These are phyloP conservation scores for Passer montanus DNA, from an alignment of 2,113 vertebrate genomes.

Conservation along the genomic window DNA sequence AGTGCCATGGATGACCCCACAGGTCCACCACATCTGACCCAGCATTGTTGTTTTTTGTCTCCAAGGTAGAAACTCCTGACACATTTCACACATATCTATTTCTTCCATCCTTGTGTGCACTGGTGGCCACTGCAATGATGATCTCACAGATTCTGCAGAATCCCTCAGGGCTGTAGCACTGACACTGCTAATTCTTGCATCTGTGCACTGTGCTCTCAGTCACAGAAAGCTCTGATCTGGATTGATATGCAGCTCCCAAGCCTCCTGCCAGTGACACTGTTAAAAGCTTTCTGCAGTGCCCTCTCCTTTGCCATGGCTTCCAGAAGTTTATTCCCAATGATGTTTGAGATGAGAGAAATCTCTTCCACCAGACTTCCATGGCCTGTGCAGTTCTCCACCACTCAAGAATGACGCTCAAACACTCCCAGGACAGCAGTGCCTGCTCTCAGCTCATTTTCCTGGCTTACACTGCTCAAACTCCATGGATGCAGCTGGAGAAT, in stretches of 20 bases:
- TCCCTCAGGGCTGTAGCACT: not conserved
- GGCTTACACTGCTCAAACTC: not conserved
- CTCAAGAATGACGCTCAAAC: not conserved
- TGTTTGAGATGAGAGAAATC: not conserved
- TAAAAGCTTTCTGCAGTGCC: not conserved
- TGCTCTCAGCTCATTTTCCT: not conserved
- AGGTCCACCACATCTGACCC: not conserved
- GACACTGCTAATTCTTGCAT: not conserved
- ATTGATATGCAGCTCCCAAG: not conserved
- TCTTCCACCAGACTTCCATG: not conserved
- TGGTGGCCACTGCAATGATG: not conserved
- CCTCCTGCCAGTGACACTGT: not conserved
- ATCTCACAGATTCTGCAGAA: not conserved
- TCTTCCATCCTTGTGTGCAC: not conserved
- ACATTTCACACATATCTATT: not conserved
- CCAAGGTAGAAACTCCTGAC: not conserved
- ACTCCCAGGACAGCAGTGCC: not conserved
- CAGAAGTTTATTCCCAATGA: not conserved
- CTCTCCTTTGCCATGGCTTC: not conserved
- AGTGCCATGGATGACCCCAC: not conserved
- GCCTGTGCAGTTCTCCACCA: not conserved
- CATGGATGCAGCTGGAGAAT: not conserved
- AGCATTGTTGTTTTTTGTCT: not conserved
- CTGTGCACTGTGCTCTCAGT: fast-evolving
- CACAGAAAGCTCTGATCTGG: not conserved